Base-by-base conservation (phyloP, 2,113 vertebrate species). In the Tragelaphus strepsiceros region DNA sequence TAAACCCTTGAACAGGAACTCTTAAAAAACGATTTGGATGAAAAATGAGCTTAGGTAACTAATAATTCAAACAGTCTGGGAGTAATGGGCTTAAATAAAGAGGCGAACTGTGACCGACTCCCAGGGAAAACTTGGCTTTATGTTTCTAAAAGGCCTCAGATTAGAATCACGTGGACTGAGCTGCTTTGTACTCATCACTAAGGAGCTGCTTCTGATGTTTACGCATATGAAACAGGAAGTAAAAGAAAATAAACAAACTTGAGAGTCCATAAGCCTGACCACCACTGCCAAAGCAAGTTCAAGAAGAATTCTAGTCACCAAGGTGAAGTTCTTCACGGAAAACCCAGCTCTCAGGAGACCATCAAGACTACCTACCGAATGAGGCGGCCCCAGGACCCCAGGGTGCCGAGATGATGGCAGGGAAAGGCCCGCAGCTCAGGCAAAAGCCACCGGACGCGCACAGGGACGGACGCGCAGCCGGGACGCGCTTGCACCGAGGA, bases 1-100 rank as follows among this genome's bases (percentile, higher is more conserved):
- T 67, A 96, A 95, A 94, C 95, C 97, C 97, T 97, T 58, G 93
- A 21, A 71, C 22, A 84, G 90, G 59, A 92, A 94, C 80, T 83
- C 96, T 83, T 13, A 90, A 94, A 97, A 82, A 86, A 90, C 13
- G 59, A 96, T 88, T 58, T 94, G 96, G 98, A 94, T 61, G 90
- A 74, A 78, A 17, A 96, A 94, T 90, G 49, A 67, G 88, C 92
- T 97, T 95, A 92, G 95, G 89, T 58, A 91, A 9, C 2, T 14
- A 39, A 97, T 24, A 78, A 32, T 53, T 77, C 91, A 21, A 94
- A 84, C 88, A 85, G 56, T 49, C 89, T 16, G 54, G 35, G 95
- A 32, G 43, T 32, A 71, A 43, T 71, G 11, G 97, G 62, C 77
- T 86, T 35, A 93, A 51, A 93, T 0, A 26, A 53, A 94, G 81